A percentile compares a stretch with the other conserved stretches of the same genome.
These are phyloP conservation scores for Aculops lycopersici DNA, from an alignment of 1,140 invertebrate genomes.

Conservation along the genomic window DNA sequence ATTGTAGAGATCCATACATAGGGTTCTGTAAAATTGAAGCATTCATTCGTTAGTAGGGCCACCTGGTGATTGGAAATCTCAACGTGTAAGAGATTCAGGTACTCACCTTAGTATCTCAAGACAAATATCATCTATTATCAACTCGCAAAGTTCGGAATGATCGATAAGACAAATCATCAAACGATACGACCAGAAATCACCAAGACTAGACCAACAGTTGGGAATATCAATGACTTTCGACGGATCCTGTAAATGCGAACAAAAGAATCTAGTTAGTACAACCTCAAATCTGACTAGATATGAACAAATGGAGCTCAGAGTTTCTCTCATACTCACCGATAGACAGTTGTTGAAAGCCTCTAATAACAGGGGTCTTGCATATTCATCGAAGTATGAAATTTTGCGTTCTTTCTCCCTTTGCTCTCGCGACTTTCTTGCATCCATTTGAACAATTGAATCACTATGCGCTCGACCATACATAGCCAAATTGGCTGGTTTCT, in stretches of 20 bases:
- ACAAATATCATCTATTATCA: constrained; percentile 50
- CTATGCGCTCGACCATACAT: background rate
- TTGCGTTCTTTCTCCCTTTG: constrained; percentile 12
- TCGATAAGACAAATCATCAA: constrained; percentile 56
- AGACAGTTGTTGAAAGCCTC: constrained; percentile 20
- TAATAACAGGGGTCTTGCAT: constrained; percentile 27
- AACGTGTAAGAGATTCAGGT: too few species aligned
- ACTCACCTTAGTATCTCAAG: constrained; percentile 25
- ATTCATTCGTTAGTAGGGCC: too few species aligned
- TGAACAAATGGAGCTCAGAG: background rate
- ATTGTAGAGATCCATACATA: background rate
- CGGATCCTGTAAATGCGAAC: constrained; percentile 8
- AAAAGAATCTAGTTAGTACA: constrained; percentile 11
- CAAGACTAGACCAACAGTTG: constrained; percentile 22
- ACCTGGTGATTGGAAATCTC: too few species aligned
- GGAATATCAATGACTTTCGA: constrained; percentile 19
- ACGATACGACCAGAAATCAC: constrained; percentile 43
- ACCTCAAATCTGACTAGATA: background rate
- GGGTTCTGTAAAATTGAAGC: background rate
- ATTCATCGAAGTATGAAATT: constrained; percentile 33
- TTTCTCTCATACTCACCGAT: constrained; percentile 11
- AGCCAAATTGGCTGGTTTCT: background rate
- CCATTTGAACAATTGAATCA: background rate
- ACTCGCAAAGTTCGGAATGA: constrained; percentile 51
- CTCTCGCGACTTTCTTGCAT: background rate